Conservation (phyloP, 2,888 invertebrate species). For the Shargacucullia verbasci region DNA sequence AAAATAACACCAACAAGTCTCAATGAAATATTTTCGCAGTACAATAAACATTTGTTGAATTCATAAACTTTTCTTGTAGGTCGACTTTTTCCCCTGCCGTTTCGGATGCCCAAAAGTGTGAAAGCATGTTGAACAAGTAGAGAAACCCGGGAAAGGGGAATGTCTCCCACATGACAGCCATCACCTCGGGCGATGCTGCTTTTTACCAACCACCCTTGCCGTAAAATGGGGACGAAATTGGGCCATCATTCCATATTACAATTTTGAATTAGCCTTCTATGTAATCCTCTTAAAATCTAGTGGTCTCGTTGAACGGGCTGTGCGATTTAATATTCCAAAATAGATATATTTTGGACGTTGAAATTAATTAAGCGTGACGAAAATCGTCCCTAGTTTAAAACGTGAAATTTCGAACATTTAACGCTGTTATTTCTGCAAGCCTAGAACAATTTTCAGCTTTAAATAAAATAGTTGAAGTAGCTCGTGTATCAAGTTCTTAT, state of each 20-base stretch:
- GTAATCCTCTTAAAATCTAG: conserved; percentile 45
- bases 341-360: conserved; percentile 22
- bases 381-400: conserved; percentile 31
- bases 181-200: conserved; percentile 73
- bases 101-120: conserved; percentile 77
- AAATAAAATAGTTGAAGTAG: conserved; percentile 41
- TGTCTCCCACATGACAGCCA: conserved; percentile 74
- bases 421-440: conserved; percentile 29
- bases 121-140: conserved; percentile 80
- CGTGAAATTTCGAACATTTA: conserved; percentile 23
- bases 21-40: conserved; percentile 50
- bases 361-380: conserved; percentile 32
- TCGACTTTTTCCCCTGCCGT: conserved; percentile 62
- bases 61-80: conserved; percentile 69
- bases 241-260: conserved; percentile 63
- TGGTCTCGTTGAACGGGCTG: conserved; percentile 16
- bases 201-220: conserved; percentile 68
- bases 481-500: conserved; percentile 35
- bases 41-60: conserved; percentile 63
- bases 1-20: conserved; percentile 20
- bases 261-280: conserved; percentile 52
- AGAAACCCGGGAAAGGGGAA: conserved; percentile 69
- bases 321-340: conserved; percentile 30
- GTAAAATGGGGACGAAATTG: conserved; percentile 69
- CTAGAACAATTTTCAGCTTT: conserved; percentile 33